Conservation (phyloP, 2,797 vertebrate species). For the Pelodytes ibericus region DNA sequence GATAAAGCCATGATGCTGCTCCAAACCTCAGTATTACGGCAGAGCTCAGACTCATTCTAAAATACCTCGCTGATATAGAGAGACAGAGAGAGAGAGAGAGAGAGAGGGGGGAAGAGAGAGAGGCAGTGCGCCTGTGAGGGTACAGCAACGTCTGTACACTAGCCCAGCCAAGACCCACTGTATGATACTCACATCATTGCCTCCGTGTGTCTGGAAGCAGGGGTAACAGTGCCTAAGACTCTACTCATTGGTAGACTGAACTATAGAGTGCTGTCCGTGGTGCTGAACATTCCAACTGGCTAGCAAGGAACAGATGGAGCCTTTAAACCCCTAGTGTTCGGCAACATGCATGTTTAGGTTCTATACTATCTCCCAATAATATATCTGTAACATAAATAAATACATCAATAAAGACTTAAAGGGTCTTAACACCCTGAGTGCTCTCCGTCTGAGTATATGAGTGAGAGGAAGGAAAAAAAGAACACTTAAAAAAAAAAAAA, state of each 20-base stretch:
- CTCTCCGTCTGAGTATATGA: no score
- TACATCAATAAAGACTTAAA: no score
- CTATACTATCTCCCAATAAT: no score
- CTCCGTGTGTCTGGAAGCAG: conserved; percentile 41
- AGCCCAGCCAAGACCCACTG: conserved; percentile 51
- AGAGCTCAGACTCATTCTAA: conserved; percentile 62
- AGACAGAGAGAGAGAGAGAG: conserved; percentile 64
- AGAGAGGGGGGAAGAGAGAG: conserved; percentile 60
- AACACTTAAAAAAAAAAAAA: no score
- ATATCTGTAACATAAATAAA: background rate
- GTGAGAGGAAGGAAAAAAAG: no score
- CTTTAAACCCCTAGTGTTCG: conserved; percentile 23
- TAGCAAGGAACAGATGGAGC: background rate
- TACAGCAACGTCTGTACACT: conserved; percentile 51
- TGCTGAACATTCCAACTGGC: conserved; percentile 24
- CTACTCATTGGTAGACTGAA: conserved; percentile 36
- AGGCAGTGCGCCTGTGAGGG: conserved; percentile 17
- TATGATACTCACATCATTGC: conserved; percentile 57
- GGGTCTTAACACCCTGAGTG: no score
- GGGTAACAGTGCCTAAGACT: conserved; percentile 36
- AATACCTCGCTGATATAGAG: conserved; percentile 58
- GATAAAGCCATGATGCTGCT: conserved; percentile 56
- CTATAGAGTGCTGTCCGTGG: conserved; percentile 15
- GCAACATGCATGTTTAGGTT: background rate
- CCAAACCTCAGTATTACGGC: conserved; percentile 53